Base-by-base conservation (phyloP, 1,140 invertebrate species). In the Caenorhabditis remanei region DNA sequence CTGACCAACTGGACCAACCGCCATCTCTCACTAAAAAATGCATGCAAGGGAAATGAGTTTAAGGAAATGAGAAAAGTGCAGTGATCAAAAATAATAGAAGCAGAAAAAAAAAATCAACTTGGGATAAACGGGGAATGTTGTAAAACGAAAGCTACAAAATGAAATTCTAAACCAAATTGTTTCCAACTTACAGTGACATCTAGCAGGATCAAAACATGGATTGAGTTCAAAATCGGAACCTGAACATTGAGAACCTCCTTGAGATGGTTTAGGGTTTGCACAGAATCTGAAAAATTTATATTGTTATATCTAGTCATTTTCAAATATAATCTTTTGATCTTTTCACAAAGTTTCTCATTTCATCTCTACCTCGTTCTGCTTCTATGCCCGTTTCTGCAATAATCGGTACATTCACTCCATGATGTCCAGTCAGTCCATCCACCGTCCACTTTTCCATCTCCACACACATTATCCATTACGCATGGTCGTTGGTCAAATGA, bases 261-360 rank as follows among this genome's bases (percentile, higher is more conserved):
- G 94, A 63, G 94, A 94, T 0, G 96, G 96, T n/a, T 94, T 93
- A 0, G 96, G 96, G 92, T 96, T 96, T 90, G 96, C 95, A 92
- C 96, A 98, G 4, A 94, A 93, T 0, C 96, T 93, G 2, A 94
- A 95, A n/a, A n/a, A n/a, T n/a, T n/a, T n/a, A n/a, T n/a, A n/a
- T n/a, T n/a, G n/a, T n/a, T n/a, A n/a, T n/a, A n/a, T n/a, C n/a
- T n/a, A n/a, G n/a, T n/a, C n/a, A n/a, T n/a, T n/a, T n/a, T n/a
- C n/a, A 95, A n/a, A 90, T 88, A 2, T 32, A 32, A 32, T 32
- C 32, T 32, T 32, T 32, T 32, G 32, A 32, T 32, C 32, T 32
- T 32, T 32, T 32, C 43, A 4, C 43, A 21, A 79, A n/a, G 24
- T 58, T 61, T 84, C 43, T 14, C 14, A 24, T 84, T 19, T 11